phyloP scores from a whole-genome alignment of 2,113 vertebrate species.

The Parus major region DNA sequence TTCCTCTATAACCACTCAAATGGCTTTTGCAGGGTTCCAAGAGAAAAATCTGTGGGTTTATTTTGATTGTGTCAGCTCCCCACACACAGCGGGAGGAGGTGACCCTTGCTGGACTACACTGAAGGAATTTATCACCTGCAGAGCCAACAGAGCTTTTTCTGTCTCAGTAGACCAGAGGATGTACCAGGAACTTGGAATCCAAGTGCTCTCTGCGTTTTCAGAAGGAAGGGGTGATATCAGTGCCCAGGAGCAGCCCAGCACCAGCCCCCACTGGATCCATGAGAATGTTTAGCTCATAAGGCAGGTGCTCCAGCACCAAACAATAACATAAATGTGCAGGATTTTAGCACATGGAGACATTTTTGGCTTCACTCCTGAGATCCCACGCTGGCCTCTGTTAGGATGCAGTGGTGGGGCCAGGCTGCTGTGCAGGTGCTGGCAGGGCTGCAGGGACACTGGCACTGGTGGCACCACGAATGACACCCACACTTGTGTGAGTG shows the following conservation, averaged over 20 bases:
- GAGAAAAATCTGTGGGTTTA: background rate
- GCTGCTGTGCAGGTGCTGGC: background rate
- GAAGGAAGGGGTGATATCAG: background rate
- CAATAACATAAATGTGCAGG: background rate
- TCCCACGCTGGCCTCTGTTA: background rate
- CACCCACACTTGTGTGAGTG: background rate
- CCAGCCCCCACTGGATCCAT: background rate
- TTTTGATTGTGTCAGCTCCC: background rate
- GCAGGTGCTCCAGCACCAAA: background rate
- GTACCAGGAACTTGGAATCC: background rate
- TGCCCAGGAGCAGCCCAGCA: background rate
- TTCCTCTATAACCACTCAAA: background rate
- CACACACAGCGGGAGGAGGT: background rate
- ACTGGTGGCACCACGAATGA: background rate
- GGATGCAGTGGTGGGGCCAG: background rate
- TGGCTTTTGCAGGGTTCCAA: background rate
- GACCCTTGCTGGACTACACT: background rate
- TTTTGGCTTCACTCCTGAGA: background rate
- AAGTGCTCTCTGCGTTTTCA: background rate
- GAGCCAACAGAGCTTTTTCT: background rate
- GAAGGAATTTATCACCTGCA: background rate
- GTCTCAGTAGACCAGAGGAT: background rate
- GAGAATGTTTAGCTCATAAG: background rate
- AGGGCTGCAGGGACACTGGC: background rate
- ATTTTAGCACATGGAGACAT: background rate